Percentiles rank a stretch among this genome's conserved stretches.
Conservation (phyloP, 2,113 vertebrate genomes). For the Grammomys surdaster region DNA sequence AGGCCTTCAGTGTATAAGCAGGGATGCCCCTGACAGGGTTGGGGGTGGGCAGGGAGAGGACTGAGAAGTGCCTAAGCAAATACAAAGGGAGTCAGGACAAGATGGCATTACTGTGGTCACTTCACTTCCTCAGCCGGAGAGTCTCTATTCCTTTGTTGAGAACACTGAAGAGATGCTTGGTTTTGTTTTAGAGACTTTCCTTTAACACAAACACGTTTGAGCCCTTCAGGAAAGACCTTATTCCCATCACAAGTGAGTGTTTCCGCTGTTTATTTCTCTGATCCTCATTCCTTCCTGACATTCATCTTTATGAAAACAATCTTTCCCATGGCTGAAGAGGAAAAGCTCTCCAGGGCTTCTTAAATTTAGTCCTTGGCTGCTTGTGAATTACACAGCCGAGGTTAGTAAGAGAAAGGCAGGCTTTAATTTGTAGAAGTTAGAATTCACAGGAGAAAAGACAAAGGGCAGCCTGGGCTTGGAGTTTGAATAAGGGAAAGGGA, state of each 20-base stretch:
- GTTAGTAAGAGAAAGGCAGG: neutral
- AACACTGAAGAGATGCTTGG: neutral
- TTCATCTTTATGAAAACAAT: neutral
- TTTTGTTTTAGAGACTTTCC: conserved; percentile 2
- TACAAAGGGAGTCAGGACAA: neutral
- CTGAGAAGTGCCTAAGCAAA: neutral
- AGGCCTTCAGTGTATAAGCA: no score
- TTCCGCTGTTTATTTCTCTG: conserved; percentile 7
- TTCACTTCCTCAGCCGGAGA: neutral
- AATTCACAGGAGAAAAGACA: neutral
- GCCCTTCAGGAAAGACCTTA: neutral
- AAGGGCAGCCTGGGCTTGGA: neutral
- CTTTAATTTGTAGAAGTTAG: neutral
- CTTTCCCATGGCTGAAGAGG: neutral
- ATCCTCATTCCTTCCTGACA: neutral
- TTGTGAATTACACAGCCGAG: neutral
- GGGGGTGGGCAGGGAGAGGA: neutral
- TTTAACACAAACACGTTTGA: conserved; percentile 4
- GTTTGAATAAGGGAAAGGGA: neutral
- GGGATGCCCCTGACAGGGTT: neutral
- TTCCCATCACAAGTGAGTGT: neutral
- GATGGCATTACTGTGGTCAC: neutral
- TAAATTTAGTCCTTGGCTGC: neutral
- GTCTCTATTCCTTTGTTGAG: neutral
- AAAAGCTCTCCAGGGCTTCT: neutral